Percentiles rank a stretch among this genome's conserved stretches.
phyloP scores from a whole-genome alignment of 2,888 invertebrate genomes.

The Margaritifera margaritifera region DNA sequence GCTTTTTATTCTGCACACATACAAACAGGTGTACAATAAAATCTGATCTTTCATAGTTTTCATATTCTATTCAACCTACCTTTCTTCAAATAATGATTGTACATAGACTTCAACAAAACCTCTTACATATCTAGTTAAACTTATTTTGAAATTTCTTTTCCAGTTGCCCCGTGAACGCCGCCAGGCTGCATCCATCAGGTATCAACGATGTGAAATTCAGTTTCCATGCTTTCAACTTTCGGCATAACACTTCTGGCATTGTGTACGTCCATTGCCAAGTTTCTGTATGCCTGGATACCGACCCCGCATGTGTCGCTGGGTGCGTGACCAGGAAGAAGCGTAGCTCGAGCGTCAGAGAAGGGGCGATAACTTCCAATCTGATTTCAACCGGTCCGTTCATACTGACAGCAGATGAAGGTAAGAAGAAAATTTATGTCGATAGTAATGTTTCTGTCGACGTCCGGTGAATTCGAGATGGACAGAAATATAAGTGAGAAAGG shows the following conservation, averaged over 20 bases:
- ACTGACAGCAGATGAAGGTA: constrained; percentile 10
- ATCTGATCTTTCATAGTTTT: no score
- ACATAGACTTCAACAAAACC: no score
- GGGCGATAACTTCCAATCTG: constrained; percentile 22
- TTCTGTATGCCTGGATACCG: constrained; percentile 27
- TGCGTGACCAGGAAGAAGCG: constrained; percentile 24
- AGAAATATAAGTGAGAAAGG: constrained; percentile 2
- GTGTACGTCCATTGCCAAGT: constrained; percentile 42
- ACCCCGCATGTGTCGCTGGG: constrained; percentile 22
- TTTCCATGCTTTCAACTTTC: constrained; percentile 43
- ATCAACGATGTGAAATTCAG: constrained; percentile 32
- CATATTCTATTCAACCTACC: no score
- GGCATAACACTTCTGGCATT: constrained; percentile 28
- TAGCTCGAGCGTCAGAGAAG: constrained; percentile 5
- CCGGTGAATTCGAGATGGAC: not conserved
- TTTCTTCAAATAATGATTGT: no score
- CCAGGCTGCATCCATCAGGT: constrained; percentile 21
- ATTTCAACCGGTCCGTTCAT: constrained; percentile 38
- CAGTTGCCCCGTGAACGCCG: constrained; percentile 34
- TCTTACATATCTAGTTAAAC: no score
- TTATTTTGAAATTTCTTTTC: not conserved
- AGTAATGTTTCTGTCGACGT: constrained; percentile 11
- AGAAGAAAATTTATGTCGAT: constrained; percentile 20
- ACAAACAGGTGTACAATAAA: no score
- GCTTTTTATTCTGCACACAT: no score